Evolutionary conservation across 2,888 invertebrate species (phyloP), one percentile per base, ranked within the genome.

Genomic region (Matsumyia berberina): DNA sequence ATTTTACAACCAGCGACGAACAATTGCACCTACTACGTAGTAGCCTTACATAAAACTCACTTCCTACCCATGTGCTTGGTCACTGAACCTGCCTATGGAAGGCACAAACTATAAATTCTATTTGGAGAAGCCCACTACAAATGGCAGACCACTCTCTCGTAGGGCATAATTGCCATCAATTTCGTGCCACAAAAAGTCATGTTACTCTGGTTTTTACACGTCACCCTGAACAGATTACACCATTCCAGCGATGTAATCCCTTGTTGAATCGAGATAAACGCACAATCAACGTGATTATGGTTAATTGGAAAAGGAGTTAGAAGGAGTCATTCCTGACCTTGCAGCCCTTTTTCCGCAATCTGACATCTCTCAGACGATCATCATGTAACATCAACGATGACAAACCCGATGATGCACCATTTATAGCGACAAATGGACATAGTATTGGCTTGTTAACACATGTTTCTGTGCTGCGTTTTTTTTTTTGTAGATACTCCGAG

Each of bases 341-440:
- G 70, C 29, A 51, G 44, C 60, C 70, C 55, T 60, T 70, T 67
- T 76, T 76, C 60, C 77, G 77, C 77, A 69, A 46, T 69, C 57
- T 37, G 44, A 42, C 66, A 67, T 24, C 24, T 24, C n/a, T 33
- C 60, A 42, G 39, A 24, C 44, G 57, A 67, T 67, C 31, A 49
- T 58, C 51, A 46, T 76, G 49, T 42, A 53, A 39, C 66, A 69
- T 42, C 60, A 15, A 35, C 42, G 55, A 39, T 46, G 46, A 64
- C 62, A 69, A 53, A 37, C 31, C 57, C 62, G 42, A 53, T 35
- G 62, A 15, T 62, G 42, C 42, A 73, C 46, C 74, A 67, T 69
- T 78, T 83, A 67, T 55, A 78, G 79, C 60, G 67, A 73, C 78
- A 73, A 66, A 78, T 83, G 46, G 46, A 67, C 79, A 73, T 79